A percentile compares a stretch with the other conserved stretches of the same genome.
These are phyloP conservation scores for Drosophila putrida DNA, from an alignment of 2,888 invertebrate genomes.

Conservation along the genomic window DNA sequence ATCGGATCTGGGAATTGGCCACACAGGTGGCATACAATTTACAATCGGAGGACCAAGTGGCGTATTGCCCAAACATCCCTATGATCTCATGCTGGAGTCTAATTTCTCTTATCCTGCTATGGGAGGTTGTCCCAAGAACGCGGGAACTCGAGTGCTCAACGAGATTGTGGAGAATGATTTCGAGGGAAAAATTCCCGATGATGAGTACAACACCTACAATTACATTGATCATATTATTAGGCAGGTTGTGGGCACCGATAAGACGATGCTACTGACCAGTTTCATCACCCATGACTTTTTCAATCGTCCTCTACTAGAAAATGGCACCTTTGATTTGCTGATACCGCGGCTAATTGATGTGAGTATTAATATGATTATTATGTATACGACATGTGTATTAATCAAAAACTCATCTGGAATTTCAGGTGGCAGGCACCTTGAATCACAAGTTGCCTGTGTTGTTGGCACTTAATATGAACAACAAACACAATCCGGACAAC, in stretches of 20 bases:
- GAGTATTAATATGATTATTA: slow-evolving; percentile 56
- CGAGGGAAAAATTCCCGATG: slow-evolving; percentile 81
- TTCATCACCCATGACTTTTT: slow-evolving; percentile 86
- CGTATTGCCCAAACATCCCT: slow-evolving; percentile 83
- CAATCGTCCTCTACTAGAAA: slow-evolving; percentile 82
- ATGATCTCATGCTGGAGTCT: slow-evolving; percentile 76
- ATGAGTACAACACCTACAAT: slow-evolving; percentile 76
- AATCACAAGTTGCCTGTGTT: slow-evolving; percentile 86
- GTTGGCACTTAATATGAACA: slow-evolving; percentile 84
- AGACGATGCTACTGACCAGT: slow-evolving; percentile 85
- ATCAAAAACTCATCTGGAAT: neutral
- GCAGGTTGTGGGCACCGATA: slow-evolving; percentile 84
- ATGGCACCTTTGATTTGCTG: slow-evolving; percentile 85
- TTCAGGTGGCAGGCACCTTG: slow-evolving; percentile 86
- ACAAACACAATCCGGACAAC: slow-evolving; percentile 81
- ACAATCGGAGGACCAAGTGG: slow-evolving; percentile 84
- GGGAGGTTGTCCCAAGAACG: slow-evolving; percentile 83
- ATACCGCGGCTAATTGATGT: slow-evolving; percentile 86
- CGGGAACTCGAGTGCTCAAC: slow-evolving; percentile 78
- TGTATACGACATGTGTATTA: neutral
- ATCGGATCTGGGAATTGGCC: slow-evolving; percentile 79
- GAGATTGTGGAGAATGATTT: slow-evolving; percentile 84
- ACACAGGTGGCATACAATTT: slow-evolving; percentile 83
- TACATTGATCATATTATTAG: slow-evolving; percentile 83
- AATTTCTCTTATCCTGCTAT: slow-evolving; percentile 83